Base-by-base conservation (phyloP, 2,888 invertebrate species). In the Thelaira solivaga region DNA sequence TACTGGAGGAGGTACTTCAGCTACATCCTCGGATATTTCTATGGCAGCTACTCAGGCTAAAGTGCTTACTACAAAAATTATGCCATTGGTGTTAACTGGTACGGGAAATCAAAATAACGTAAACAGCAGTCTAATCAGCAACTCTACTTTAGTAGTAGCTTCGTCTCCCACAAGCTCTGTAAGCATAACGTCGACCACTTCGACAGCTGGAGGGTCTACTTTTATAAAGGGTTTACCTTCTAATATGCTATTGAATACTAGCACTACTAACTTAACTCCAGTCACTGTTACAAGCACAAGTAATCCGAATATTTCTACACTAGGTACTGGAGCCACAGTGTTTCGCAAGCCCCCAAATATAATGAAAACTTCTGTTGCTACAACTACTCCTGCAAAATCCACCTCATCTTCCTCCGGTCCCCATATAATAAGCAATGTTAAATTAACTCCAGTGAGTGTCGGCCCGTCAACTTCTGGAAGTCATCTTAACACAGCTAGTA, bases 341-440 rank as follows among this genome's bases (percentile, higher is more conserved):
- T 83, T 83, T 43, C 84, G 84, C 11, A 84, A 84, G 67, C 78
- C 83, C 6, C 82, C 83, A 53, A 82, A 82, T 72, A 82, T 83
- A 20, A 81, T 82, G 20, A 82, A 83, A 79, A 59, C 59, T 18
- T 59, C 73, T 11, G 47, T 55, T 8, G 43, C 68, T 2, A 39
- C 24, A 24, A 51, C 65, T 1, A 41, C 59, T 18, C n/a, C 53
- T 1, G 53, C 61, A 10, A 74, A 74, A 59, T 75, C 65, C 6
- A 55, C 51, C 8, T 59, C 61, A 18, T 43, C 64, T 1, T 61
- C 81, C 7, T 76, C 45, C 16, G 76, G 82, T 2, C 81, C 86
- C 1, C 86, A 87, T 51, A 82, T 86, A 6, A 77, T 86, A 53
- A 83, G 87, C 39, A 86, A 87, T 62, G 86, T 88, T 6, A 88